Evolutionary conservation across 2,888 invertebrate genomes (phyloP), one percentile per base, ranked within the genome.

Genomic region (Ptychoptera contaminata): DNA sequence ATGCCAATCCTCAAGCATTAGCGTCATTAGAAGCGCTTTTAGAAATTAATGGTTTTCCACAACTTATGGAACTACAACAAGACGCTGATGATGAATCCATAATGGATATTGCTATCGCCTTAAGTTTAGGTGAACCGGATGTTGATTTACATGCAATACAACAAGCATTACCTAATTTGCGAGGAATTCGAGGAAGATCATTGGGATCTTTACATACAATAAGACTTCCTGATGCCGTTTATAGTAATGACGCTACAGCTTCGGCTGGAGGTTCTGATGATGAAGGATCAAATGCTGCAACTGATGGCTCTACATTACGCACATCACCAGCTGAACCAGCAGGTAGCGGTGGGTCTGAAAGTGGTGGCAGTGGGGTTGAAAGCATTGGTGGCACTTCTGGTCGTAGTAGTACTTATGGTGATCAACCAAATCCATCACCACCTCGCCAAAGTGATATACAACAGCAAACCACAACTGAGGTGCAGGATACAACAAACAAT

Each of bases 61-160:
- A 82, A 0, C 63, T 92, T 23, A 68, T 92, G 8, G 91, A 91
- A 56, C 78, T 93, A 43, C 90, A 91, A 11, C 83, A 88, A n/a
- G 92, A 92, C 62, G 90, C 91, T 1, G 93, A 94, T 58, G 94
- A 96, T 62, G 94, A 94, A 63, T 85, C 93, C 0, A 93, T 96
- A 80, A 90, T 96, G 47, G 93, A 94, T 63, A 72, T 96, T 50
- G 96, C 94, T 2, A 93, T 96, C 50, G 94, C 94, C 0, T 70
- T 96, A 2, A 94, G 93, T 53, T 71, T 96, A 29, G 92, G 94
- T 58, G 84, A 85, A 53, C 82, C 84, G 54, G 80, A 80, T 49
- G 73, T 70, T 2, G 73, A 73, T 48, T 61, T 70, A 23, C 68
- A 70, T 49, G 68, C 68, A 2, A 64, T 78, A 42, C 74, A 71